Base-by-base conservation (phyloP, 2,797 vertebrate genomes). In the Cyclura pinguis region DNA sequence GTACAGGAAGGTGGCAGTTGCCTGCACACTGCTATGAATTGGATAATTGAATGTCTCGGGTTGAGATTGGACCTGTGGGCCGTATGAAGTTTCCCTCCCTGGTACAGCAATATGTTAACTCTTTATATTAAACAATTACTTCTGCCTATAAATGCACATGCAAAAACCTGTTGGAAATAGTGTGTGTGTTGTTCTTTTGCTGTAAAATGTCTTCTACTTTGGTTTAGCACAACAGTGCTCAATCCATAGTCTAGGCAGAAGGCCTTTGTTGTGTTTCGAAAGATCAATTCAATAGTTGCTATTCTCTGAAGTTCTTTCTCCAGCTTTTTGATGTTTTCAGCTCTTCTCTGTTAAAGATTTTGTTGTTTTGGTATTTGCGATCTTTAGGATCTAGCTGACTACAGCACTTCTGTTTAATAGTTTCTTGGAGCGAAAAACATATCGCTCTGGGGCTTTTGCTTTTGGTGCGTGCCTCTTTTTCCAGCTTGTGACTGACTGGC, bases 231-330 rank as follows among this genome's bases (percentile, higher is more conserved):
- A 64, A 6, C 38, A 89, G 57, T 4, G 0, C 0, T 32, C 86
- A n/a, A 55, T 52, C 14, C 76, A 24, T 73, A 86, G 14, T 13
- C 9, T 38, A 86, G 32, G 0, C 24, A 16, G 3, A 57, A 80
- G 4, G 0, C 0, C 1, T 24, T 42, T 1, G 0, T 22, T 74
- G 47, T 72, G 12, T 18, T 38, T 12, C 0, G 38, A 2, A 14
- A n/a, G 32, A 32, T n/a, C 8, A 72, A 27, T 22, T 24, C 9
- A 38, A 13, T 0, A 0, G 42, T 5, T 89, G 14, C 14, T 88
- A 29, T 1, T 13, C 42, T 85, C 38, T 62, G 18, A 78, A 87
- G 13, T 35, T 84, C 1, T 42, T 32, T 18, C 85, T 47, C 6
- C 47, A 10, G 0, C 47, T 6, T 73, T 55, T 89, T 24, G 0